These are phyloP conservation scores for Triops longicaudatus DNA, from an alignment of 1,140 invertebrate genomes.

Conservation along the genomic window DNA sequence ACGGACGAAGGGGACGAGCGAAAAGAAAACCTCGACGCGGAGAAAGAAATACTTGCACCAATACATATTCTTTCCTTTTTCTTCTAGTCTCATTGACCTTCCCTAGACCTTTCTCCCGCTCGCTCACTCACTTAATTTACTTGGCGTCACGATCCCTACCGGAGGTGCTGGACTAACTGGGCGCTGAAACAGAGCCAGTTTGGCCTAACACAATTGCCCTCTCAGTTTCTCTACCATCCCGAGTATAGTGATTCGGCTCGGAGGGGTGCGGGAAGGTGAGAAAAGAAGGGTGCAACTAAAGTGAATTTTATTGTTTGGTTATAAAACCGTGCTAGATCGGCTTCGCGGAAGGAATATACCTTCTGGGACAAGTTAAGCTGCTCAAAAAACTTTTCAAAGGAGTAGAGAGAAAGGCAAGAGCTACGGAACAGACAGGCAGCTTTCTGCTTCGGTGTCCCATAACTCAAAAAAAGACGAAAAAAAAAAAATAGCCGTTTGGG, in stretches of 20 bases:
- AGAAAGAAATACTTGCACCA: neutral
- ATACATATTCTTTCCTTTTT: neutral
- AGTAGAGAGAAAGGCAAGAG: neutral
- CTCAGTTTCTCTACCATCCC: neutral
- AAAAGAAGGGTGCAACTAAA: slow-evolving; percentile 15
- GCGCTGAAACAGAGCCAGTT: neutral
- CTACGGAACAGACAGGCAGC: neutral
- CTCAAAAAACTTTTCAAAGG: neutral
- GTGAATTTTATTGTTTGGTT: slow-evolving; percentile 15
- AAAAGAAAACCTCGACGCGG: neutral
- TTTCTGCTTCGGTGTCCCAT: slow-evolving; percentile 1
- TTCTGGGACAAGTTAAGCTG: slow-evolving; percentile 1
- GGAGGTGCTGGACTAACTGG: neutral
- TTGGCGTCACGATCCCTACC: neutral
- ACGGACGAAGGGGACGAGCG: neutral
- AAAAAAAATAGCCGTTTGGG: neutral
- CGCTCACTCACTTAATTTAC: neutral
- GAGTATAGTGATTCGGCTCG: neutral
- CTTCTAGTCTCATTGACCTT: neutral
- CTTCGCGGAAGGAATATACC: slow-evolving; percentile 7
- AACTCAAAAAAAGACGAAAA: neutral
- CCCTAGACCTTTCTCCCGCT: neutral
- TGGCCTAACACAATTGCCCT: neutral
- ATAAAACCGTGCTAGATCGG: slow-evolving; percentile 3
- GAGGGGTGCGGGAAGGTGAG: neutral